Base-by-base conservation (phyloP, 2,113 vertebrate genomes). In the Chamaetylas fuelleborni region DNA sequence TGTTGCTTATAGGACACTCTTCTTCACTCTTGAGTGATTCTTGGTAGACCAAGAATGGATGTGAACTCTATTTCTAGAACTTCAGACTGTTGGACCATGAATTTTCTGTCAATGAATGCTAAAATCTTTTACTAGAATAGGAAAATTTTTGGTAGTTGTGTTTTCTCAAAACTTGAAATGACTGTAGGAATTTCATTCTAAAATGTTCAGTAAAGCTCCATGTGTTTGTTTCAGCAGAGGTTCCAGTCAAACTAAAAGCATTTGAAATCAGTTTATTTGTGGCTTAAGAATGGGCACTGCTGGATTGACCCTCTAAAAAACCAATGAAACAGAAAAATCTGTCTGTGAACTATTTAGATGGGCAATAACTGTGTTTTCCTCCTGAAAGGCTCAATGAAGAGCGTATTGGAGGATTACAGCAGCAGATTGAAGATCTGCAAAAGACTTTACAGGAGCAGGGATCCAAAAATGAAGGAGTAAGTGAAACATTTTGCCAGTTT, bases 341-440 rank as follows among this genome's bases (percentile, higher is more conserved):
- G 6, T 58, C 31, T 50, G 14, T 88, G 38, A 29, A 31, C 19
- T 78, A 1, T 54, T 81, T 53, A 71, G 9, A 34, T 51, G 11
- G 17, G 10, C 62, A 66, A 5, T 77, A 56, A 90, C 16, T 9
- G 7, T 19, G 8, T 78, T 73, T 88, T 78, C 86, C 66, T 18
- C 61, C 56, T 31, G 5, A 60, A 93, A 99, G 99, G 95, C 94
- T 99, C 86, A 98, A 97, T 94, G 96, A 97, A 93, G 99, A 99
- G 86, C 97, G 96, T 20, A 96, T 99, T 61, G 92, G 96, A 89
- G 99, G 99, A 96, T 91, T 99, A 42, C 99, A 99, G 90, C 98
- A 98, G 93, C 99, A 99, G 96, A 98, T 99, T 72, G 99, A 99
- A 88, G 99, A 99, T 84, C 98, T 99, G 42, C 99, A 99, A 82